These are phyloP conservation scores for Clistopyga incitator DNA, from an alignment of 2,888 invertebrate species.

Conservation along the genomic window DNA sequence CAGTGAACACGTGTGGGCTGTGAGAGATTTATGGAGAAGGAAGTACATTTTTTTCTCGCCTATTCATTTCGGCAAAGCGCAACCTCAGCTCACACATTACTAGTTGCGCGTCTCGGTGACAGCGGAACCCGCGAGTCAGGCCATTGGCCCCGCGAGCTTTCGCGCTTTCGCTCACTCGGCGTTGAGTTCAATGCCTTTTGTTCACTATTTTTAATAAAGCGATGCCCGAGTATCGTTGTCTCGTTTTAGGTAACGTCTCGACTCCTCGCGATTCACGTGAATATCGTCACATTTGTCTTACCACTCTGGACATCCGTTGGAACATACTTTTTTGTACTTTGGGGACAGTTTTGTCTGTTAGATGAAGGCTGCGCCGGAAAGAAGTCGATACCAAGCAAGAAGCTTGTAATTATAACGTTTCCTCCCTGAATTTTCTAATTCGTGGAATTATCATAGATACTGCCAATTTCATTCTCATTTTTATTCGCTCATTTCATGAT, in stretches of 20 bases:
- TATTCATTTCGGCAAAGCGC: conserved; percentile 19
- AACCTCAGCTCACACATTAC: conserved; percentile 3
- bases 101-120: conserved; percentile 21
- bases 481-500: not conserved
- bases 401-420: not conserved
- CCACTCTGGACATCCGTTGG: not conserved
- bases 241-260: not conserved
- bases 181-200: conserved; percentile 72
- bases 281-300: conserved; percentile 24
- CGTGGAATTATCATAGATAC: not conserved
- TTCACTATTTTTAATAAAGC: conserved; percentile 79
- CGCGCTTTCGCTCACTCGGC: conserved; percentile 25
- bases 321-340: not conserved
- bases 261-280: conserved; percentile 12
- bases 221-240: conserved; percentile 29
- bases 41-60: not conserved
- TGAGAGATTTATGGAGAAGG: conserved; percentile 18
- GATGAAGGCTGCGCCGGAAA: not conserved
- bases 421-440: not conserved
- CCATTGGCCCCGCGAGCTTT: conserved; percentile 61
- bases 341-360: not conserved
- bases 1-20: conserved; percentile 16
- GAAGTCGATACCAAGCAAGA: not conserved
- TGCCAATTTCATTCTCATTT: not conserved
- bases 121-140: conserved; percentile 27